Evolutionary conservation across 2,797 vertebrate genomes (phyloP).

Genomic region (Hippoglossus hippoglossus): DNA sequence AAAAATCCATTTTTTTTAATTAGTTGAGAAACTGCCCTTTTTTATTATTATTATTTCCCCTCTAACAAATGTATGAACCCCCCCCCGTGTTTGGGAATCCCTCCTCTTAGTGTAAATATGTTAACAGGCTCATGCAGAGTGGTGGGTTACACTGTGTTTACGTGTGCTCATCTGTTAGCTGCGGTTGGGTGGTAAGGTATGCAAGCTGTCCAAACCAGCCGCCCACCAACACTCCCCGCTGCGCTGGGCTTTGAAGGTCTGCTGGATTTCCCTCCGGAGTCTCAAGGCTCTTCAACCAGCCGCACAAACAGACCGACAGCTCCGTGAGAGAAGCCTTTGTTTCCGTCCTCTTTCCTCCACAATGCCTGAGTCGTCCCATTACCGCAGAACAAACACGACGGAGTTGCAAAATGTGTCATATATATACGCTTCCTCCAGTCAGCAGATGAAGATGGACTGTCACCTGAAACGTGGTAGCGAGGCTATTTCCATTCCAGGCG

Average conservation of each 20-base stretch:
- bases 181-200: constrained; percentile 53
- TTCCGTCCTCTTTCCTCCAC: constrained; percentile 44
- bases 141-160: constrained; percentile 33
- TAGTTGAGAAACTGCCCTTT: too few species aligned
- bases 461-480: constrained; percentile 28
- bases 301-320: constrained; percentile 62
- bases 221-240: constrained; percentile 68
- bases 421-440: constrained; percentile 15
- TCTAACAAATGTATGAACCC: too few species aligned
- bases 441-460: constrained; percentile 35
- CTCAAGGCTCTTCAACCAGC: constrained; percentile 64
- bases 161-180: constrained; percentile 47
- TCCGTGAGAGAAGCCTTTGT: constrained; percentile 68
- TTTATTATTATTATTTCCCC: too few species aligned
- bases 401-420: constrained; percentile 41
- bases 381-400: constrained; percentile 58
- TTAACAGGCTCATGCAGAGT: constrained; percentile 10
- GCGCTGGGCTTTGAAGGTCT: constrained; percentile 74
- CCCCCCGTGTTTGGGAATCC: background rate
- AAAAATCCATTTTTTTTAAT: too few species aligned
- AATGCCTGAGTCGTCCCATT: constrained; percentile 23
- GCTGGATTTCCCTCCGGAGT: constrained; percentile 74
- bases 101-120: background rate
- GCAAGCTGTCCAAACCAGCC: constrained; percentile 78
- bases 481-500: constrained; percentile 34